Conservation (phyloP, 2,113 vertebrate species). For the Acanthochromis polyacanthus region DNA sequence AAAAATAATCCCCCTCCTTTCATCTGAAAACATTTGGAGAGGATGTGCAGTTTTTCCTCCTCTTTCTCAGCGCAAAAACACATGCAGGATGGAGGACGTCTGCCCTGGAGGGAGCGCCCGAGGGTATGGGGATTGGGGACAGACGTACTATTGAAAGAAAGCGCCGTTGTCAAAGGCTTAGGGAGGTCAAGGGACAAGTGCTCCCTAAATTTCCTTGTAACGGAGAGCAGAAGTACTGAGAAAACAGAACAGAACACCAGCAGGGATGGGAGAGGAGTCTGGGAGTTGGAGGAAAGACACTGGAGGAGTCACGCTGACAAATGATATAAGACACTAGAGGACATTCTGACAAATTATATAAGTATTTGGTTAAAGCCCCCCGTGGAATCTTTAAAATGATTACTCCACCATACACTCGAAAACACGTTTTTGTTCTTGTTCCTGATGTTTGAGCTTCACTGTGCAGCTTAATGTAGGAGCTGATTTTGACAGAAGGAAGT, state of each 20-base stretch:
- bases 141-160: conserved; percentile 56
- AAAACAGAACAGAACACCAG: conserved; percentile 41
- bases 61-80: conserved; percentile 23
- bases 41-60: conserved; percentile 61
- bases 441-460: too few relatives aligned
- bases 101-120: conserved; percentile 32
- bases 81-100: conserved; percentile 47
- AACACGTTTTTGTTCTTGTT: too few relatives aligned
- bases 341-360: too few relatives aligned
- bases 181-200: conserved; percentile 63
- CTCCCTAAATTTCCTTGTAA: conserved; percentile 56
- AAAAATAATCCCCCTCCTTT: conserved; percentile 73
- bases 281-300: background rate
- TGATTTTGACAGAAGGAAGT: too few relatives aligned
- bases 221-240: conserved; percentile 41
- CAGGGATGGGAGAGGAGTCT: conserved; percentile 32
- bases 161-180: conserved; percentile 53
- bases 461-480: too few relatives aligned
- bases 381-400: too few relatives aligned
- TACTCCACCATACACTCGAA: too few relatives aligned
- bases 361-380: too few relatives aligned
- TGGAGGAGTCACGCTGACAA: too few relatives aligned
- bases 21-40: conserved; percentile 38
- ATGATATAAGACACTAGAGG: too few relatives aligned
- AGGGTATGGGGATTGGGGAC: conserved; percentile 29